Evolutionary conservation across 2,113 vertebrate genomes (phyloP), one percentile per base, ranked within the genome.

Genomic region (Cyprinus carpio): DNA sequence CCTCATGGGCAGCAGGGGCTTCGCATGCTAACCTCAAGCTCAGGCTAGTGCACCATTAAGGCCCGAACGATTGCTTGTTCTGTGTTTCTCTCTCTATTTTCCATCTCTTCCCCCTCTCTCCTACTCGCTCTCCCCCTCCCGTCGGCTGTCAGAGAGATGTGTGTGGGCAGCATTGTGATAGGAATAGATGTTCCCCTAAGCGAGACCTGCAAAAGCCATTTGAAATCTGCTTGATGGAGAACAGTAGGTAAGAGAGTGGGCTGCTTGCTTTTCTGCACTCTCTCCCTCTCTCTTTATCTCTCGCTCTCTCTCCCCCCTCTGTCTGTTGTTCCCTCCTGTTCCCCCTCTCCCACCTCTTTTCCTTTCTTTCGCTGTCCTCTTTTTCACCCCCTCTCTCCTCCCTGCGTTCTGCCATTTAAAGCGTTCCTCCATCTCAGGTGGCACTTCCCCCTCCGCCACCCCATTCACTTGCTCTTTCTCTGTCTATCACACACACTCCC

Each of bases 121-220:
- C 87, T 60, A 86, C 81, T 72, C 78, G 81, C 84, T 85, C 27
- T 40, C 72, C 40, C 75, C 65, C 79, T 81, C 87, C 60, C 85
- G 67, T 58, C 71, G 72, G 81, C 86, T 93, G 91, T 93, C 92
- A 93, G 90, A 90, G 91, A 87, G 91, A 91, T 89, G 88, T 91
- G 93, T 93, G 94, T 94, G 92, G 94, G 94, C 93, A 93, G 93
- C 92, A 94, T 94, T 95, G 92, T 94, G 94, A 94, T 94, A 94
- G 93, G 92, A 95, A 94, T 94, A 94, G 93, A 94, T 93, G 92
- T 93, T 94, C 92, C 92, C 92, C 91, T 92, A 92, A 94, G 94
- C 92, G 87, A 94, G 94, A 94, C 92, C 94, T 93, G 93, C 91
- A 92, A 93, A 92, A 93, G 92, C 92, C 93, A 94, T 94, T 94